Evolutionary conservation across 1,140 invertebrate genomes (phyloP).

Genomic region (Centruroides sculpturatus): DNA sequence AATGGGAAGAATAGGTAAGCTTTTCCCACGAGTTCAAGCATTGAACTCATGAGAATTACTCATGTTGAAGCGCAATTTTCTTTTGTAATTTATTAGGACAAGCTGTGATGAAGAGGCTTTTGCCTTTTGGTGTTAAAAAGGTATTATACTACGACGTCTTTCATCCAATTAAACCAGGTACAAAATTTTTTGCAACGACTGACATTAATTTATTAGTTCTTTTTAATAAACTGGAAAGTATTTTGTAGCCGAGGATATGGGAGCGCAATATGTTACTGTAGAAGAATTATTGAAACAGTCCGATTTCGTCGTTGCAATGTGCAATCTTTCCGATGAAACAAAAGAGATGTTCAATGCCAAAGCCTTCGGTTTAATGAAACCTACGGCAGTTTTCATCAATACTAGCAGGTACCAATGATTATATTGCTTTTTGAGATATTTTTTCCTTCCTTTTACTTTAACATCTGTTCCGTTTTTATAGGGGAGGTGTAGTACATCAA

Average conservation of each 20-base stretch:
- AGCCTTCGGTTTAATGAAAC: slow-evolving; percentile 69
- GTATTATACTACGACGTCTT: slow-evolving; percentile 26
- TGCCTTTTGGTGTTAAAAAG: slow-evolving; percentile 21
- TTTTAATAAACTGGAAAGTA: no score
- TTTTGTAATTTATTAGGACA: slow-evolving; percentile 17
- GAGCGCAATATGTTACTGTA: slow-evolving; percentile 51
- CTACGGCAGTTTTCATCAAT: slow-evolving; percentile 69
- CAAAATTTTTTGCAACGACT: background rate
- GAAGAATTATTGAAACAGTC: slow-evolving; percentile 51
- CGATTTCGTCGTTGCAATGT: slow-evolving; percentile 59
- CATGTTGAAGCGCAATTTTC: background rate
- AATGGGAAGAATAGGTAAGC: slow-evolving; percentile 34
- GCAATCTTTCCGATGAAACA: slow-evolving; percentile 57
- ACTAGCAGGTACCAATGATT: slow-evolving; percentile 41
- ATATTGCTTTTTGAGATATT: background rate
- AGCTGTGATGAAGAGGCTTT: slow-evolving; percentile 30
- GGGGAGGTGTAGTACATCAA: slow-evolving; percentile 55
- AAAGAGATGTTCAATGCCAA: slow-evolving; percentile 53
- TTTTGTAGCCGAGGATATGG: slow-evolving; percentile 36
- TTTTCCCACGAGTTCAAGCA: background rate
- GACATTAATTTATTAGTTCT: no score
- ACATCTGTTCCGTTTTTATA: background rate
- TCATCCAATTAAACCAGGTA: slow-evolving; percentile 15
- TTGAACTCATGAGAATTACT: no score
- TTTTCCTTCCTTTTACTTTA: background rate